Percentiles rank a stretch among this genome's conserved stretches.
phyloP scores from a whole-genome alignment of 2,113 vertebrate species.

The Scophthalmus maximus region DNA sequence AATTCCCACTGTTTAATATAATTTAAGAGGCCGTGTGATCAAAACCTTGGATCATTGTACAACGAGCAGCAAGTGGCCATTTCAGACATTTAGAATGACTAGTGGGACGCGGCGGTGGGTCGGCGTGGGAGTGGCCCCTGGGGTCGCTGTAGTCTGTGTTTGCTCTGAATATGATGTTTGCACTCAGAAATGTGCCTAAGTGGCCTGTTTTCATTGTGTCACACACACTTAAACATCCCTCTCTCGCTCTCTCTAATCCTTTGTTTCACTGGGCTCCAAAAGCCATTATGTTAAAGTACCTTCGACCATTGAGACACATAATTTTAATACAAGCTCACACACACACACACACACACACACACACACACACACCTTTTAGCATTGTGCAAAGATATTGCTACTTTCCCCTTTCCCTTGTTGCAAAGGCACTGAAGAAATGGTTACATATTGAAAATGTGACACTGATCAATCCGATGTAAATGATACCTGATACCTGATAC shows the following conservation, averaged over 20 bases:
- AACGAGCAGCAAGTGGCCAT: not conserved
- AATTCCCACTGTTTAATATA: slow-evolving; percentile 9
- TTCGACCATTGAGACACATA: slow-evolving; percentile 18
- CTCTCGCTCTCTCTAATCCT: slow-evolving; percentile 43
- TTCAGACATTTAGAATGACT: slow-evolving; percentile 19
- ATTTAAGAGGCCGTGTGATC: slow-evolving; percentile 3
- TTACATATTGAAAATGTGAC: not conserved
- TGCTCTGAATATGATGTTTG: slow-evolving; percentile 62
- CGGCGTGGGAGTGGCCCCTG: slow-evolving; percentile 46
- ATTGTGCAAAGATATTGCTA: not conserved
- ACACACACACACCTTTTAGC: not conserved
- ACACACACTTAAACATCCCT: slow-evolving; percentile 49
- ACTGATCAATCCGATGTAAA: not conserved
- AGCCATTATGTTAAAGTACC: slow-evolving; percentile 65
- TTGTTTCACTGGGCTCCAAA: slow-evolving; percentile 57
- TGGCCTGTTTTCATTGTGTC: slow-evolving; percentile 64
- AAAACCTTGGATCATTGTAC: not conserved
- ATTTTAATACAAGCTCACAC: slow-evolving; percentile 31
- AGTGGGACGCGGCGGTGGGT: slow-evolving; percentile 3
- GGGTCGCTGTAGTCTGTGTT: slow-evolving; percentile 49
- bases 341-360: not conserved
- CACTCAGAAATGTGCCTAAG: slow-evolving; percentile 64
- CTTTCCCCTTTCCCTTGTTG: not conserved
- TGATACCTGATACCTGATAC: too few species aligned
- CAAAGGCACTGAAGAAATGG: not conserved